Evolutionary conservation across 2,888 invertebrate species (phyloP), one percentile per base, ranked within the genome.

Genomic region (Oscheius myriophilus): DNA sequence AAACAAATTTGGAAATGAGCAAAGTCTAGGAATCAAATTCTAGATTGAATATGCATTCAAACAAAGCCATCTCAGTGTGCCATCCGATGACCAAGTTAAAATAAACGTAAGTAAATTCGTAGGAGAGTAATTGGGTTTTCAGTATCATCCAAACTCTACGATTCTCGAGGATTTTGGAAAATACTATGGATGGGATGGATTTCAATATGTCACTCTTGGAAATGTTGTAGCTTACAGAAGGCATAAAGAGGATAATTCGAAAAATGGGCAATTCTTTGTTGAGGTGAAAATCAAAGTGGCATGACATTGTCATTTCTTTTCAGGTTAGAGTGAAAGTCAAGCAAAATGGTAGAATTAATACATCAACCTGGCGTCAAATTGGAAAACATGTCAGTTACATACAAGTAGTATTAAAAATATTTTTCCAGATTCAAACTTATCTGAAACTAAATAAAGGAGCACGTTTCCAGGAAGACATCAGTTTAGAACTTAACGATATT

Each of bases 71-170:
- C 43, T 67, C n/a, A 26, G 49, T 9, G 46, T 49, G 21, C 39
- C 43, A 14, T 12, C 51, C 11, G 41, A 41, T 14, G 63, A 63
- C 18, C 46, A 61, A 42, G 58, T 58, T 12, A 18, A 12, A n/a
- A 45, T 58, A 11, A 42, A 21, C 2, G 61, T 61, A n/a, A 33
- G 49, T 25, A 46, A 26, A 33, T 33, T 6, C 12, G 1, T n/a
- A n/a, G 21, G 16, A 39, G 21, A 18, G 4, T 4, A 52, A 25
- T 42, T n/a, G n/a, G n/a, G n/a, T 14, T 53, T 72, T 49, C 57
- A 77, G 67, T 77, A 77, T 52, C 9, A 55, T n/a, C 73, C 77
- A 2, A 70, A 75, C 46, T 72, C 73, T 16, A 72, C 72, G 0
- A 52, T 71, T 0, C 65, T 70, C 18, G 77, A 77, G 57, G 73